Conservation (phyloP, 2,797 vertebrate genomes). For the Crypturellus tataupa region DNA sequence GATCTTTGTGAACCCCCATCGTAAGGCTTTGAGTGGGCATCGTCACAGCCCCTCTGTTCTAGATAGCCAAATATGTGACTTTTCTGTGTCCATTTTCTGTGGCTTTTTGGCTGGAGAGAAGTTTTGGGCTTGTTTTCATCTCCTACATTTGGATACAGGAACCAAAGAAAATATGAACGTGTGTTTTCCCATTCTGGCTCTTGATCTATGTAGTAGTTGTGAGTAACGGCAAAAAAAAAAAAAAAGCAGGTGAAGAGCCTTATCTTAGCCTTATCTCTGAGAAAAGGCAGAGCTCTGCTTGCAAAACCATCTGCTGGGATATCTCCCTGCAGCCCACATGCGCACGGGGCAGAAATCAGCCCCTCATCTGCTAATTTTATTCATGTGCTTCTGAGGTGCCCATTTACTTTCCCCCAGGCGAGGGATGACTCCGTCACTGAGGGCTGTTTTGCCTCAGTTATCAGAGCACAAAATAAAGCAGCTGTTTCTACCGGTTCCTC, state of each 20-base stretch:
- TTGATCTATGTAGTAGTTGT: background rate
- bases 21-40: background rate
- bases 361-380: background rate
- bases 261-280: background rate
- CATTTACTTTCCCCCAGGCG: background rate
- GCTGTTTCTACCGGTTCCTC: constrained; percentile 54
- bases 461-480: constrained; percentile 67
- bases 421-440: background rate
- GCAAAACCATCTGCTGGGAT: background rate
- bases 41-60: background rate
- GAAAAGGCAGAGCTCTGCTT: constrained; percentile 15
- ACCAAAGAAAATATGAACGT: background rate
- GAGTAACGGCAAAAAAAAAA: background rate
- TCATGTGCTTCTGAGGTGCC: background rate
- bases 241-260: background rate
- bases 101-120: background rate
- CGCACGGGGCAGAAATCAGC: background rate
- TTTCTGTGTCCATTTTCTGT: background rate
- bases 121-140: background rate
- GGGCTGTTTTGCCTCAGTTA: constrained; percentile 48
- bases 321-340: background rate
- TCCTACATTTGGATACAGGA: background rate
- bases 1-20: background rate
- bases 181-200: background rate
- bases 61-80: background rate